Evolutionary conservation across 1,140 invertebrate species (phyloP).

Genomic region (Drosophila erecta): DNA sequence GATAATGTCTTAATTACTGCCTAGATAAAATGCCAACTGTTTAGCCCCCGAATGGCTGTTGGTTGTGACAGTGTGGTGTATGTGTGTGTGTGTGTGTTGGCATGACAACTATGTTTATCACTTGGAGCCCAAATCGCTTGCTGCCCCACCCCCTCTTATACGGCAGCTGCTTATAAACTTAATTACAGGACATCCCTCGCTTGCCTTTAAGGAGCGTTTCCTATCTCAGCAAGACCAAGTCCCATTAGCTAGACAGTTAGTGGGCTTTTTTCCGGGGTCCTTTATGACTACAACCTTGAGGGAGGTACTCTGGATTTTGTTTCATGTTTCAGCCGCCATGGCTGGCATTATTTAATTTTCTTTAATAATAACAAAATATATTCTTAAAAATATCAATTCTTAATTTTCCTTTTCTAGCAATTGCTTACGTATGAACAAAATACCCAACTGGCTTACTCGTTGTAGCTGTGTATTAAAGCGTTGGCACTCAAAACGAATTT

Average conservation of each 20-base stretch:
- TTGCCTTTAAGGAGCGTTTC: slow-evolving; percentile 40
- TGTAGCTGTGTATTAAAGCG: too few relatives aligned
- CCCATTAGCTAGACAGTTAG: slow-evolving; percentile 59
- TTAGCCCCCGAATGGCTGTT: slow-evolving; percentile 43
- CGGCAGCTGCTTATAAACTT: slow-evolving; percentile 73
- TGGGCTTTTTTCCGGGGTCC: slow-evolving; percentile 10
- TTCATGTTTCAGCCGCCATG: background rate
- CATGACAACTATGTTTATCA: slow-evolving; percentile 80
- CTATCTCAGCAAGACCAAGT: slow-evolving; percentile 12
- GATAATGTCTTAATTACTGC: slow-evolving; percentile 82
- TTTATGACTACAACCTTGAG: slow-evolving; percentile 2
- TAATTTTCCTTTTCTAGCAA: background rate
- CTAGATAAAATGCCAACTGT: slow-evolving; percentile 80
- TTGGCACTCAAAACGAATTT: too few relatives aligned
- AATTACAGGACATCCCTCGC: slow-evolving; percentile 58
- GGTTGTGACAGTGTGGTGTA: background rate
- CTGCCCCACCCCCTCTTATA: background rate
- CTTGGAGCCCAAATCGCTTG: slow-evolving; percentile 39
- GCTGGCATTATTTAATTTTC: too few relatives aligned
- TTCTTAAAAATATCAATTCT: background rate
- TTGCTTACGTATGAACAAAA: too few relatives aligned
- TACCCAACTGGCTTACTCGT: too few relatives aligned
- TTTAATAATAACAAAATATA: background rate
- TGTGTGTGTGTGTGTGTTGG: slow-evolving; percentile 23
- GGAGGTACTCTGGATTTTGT: background rate